Base-by-base conservation (phyloP, 1,140 invertebrate genomes). In the Leptopilina boulardi region DNA sequence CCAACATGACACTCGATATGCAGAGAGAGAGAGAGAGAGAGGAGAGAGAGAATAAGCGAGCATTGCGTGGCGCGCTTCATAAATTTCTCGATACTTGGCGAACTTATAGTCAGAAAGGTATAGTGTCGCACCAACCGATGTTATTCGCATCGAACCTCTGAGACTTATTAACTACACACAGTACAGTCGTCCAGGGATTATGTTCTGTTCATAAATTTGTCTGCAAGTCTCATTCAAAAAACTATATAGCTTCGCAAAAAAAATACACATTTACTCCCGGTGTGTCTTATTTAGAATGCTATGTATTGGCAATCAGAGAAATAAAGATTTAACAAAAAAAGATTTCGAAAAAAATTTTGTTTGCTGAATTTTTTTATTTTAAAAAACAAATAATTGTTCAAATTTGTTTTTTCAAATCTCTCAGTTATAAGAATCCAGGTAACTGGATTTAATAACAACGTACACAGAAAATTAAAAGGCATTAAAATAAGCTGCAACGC, bases 21-120 rank as follows among this genome's bases (percentile, higher is more conserved):
- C 59, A 30, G 21, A 66, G n/a, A n/a, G n/a, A n/a, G n/a, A n/a
- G n/a, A n/a, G n/a, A n/a, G n/a, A n/a, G n/a, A n/a, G n/a, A n/a
- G n/a, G n/a, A n/a, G n/a, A n/a, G n/a, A n/a, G n/a, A n/a, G 56
- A 66, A 66, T 66, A 66, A 26, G 34, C 59, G 56, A 38, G 18
- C 54, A 26, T 41, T 59, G 56, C 56, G 44, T 75, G 47, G 54
- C 47, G 54, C 70, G 70, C 75, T 79, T 79, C 75, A 83, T 81
- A 79, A 83, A 83, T 83, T 81, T 77, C 80, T 81, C 77, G 80
- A 79, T 79, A 79, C 74, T 81, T 79, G 41, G 75, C 77, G 70
- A 79, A 76, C 77, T 71, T 51, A 51, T 3, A 38, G 34, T 38
- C n/a, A 51, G 47, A 51, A 51, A 51, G 47, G 47, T 77, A 79